These are phyloP conservation scores for Cheilosia impressa DNA, from an alignment of 2,888 invertebrate genomes.

Conservation along the genomic window DNA sequence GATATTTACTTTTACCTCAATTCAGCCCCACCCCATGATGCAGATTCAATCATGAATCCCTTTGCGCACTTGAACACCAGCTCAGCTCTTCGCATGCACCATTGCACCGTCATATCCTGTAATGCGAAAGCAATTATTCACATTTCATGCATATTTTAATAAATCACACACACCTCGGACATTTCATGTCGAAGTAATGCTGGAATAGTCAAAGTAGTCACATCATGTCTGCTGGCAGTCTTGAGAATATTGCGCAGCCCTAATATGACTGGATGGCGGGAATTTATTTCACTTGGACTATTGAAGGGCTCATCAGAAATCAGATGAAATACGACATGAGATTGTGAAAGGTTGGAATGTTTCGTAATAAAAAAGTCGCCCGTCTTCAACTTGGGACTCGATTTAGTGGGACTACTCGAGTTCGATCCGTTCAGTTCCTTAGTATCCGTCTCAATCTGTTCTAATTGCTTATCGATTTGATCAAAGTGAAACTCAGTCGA, in stretches of 20 bases:
- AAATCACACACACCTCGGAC: constrained; percentile 88
- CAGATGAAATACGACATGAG: constrained; percentile 98
- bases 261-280: constrained; percentile 96
- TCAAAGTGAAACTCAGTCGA: constrained; percentile 98
- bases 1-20: constrained; percentile 89
- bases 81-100: constrained; percentile 98
- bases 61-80: constrained; percentile 99
- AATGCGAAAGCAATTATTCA: background rate
- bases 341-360: constrained; percentile 97
- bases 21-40: constrained; percentile 95
- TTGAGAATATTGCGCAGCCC: constrained; percentile 97
- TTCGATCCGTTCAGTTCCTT: constrained; percentile 81
- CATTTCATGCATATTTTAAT: background rate
- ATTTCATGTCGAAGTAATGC: constrained; percentile 96
- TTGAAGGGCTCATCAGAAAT: constrained; percentile 91
- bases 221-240: constrained; percentile 96
- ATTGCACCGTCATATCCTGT: constrained; percentile 96
- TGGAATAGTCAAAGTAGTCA: constrained; percentile 96
- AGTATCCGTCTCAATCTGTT: constrained; percentile 87
- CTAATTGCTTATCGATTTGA: constrained; percentile 92
- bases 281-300: constrained; percentile 93
- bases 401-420: constrained; percentile 81
- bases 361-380: constrained; percentile 94
- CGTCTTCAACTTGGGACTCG: constrained; percentile 87
- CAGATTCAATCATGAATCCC: constrained; percentile 99